A percentile compares a stretch with the other conserved stretches of the same genome.
Conservation (phyloP, 2,113 vertebrate species). For the Nothobranchius kuhntae region DNA sequence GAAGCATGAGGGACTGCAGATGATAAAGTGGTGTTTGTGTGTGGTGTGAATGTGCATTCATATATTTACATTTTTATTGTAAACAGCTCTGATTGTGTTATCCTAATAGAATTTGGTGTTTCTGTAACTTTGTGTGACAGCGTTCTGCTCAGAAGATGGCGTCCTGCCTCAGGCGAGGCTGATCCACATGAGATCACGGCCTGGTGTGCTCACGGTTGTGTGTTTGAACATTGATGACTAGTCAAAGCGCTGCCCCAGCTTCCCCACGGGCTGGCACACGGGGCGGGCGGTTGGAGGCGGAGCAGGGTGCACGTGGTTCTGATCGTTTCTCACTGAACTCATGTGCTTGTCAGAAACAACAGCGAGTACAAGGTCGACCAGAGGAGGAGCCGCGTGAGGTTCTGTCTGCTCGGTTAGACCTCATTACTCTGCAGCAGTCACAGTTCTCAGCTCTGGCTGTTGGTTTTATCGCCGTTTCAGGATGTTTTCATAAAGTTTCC, state of each 20-base stretch:
- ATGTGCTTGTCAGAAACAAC: slow-evolving; percentile 48
- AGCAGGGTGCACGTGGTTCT: slow-evolving; percentile 43
- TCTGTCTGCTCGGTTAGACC: slow-evolving; percentile 7
- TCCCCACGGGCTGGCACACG: slow-evolving; percentile 29
- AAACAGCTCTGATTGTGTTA: accelerated
- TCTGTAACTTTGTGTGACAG: neutral
- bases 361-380: slow-evolving; percentile 55
- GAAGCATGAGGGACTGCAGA: neutral
- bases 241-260: slow-evolving; percentile 54
- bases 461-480: neutral
- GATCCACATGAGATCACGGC: slow-evolving; percentile 31
- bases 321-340: slow-evolving; percentile 20
- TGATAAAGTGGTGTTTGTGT: neutral
- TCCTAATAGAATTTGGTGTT: neutral
- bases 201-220: slow-evolving; percentile 7
- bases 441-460: neutral
- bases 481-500: neutral
- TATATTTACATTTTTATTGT: no score
- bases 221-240: slow-evolving; percentile 35
- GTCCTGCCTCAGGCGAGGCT: slow-evolving; percentile 19
- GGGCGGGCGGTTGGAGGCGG: slow-evolving; percentile 15
- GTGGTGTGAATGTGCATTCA: neutral
- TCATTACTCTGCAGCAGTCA: no score
- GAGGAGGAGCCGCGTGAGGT: slow-evolving; percentile 10
- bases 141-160: slow-evolving; percentile 3